phyloP scores from a whole-genome alignment of 2,113 vertebrate species.

The Lepus europaeus region DNA sequence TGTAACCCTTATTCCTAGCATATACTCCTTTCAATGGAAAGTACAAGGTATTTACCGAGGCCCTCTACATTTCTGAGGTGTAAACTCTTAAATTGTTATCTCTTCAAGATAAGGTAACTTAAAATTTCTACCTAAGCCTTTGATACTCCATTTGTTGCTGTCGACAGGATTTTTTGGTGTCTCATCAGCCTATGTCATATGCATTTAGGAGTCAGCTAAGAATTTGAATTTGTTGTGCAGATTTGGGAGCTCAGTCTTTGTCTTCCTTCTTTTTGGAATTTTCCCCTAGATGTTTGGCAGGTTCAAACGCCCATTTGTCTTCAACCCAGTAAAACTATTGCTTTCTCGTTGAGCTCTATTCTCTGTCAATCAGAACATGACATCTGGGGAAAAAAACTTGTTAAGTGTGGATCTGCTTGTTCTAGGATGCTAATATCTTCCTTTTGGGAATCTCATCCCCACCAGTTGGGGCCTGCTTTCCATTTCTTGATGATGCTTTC shows the following conservation, averaged over 20 bases:
- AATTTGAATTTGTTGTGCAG: background rate
- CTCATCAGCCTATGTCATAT: background rate
- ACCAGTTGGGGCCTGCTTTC: constrained; percentile 3
- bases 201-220: background rate
- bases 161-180: background rate
- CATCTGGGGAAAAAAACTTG: background rate
- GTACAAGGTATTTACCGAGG: background rate
- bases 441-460: background rate
- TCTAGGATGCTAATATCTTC: background rate
- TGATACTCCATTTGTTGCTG: background rate
- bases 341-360: background rate
- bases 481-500: background rate
- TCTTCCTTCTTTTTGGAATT: background rate
- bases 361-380: background rate
- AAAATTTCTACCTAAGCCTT: background rate
- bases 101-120: background rate
- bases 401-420: background rate
- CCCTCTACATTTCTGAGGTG: background rate
- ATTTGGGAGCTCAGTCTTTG: background rate
- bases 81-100: background rate
- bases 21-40: background rate
- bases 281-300: background rate
- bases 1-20: background rate
- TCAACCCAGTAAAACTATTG: background rate
- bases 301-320: background rate